Percentiles rank a stretch among this genome's conserved stretches.
Evolutionary conservation across 2,113 vertebrate species (phyloP).

Genomic region (Micromys minutus): DNA sequence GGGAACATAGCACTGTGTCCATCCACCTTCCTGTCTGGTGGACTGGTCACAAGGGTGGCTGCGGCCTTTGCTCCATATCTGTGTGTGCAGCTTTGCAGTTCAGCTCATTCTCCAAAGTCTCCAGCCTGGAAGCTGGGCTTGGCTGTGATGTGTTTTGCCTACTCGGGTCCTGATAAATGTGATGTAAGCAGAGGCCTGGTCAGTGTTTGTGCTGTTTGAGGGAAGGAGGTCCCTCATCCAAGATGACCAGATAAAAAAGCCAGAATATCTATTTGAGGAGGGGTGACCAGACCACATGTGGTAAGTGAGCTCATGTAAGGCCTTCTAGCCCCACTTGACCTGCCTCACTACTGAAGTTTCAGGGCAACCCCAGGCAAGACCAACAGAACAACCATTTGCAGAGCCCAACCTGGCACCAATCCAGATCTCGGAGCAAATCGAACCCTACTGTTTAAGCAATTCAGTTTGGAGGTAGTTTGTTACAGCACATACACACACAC

Average conservation of each 20-base stretch:
- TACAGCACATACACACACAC: neutral
- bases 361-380: neutral
- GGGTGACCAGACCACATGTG: neutral
- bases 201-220: neutral
- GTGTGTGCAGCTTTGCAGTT: neutral
- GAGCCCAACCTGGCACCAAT: neutral
- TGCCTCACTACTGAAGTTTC: too few relatives aligned
- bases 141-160: neutral
- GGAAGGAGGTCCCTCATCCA: neutral
- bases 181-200: neutral
- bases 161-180: too few relatives aligned
- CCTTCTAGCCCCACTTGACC: neutral
- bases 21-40: neutral
- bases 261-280: neutral
- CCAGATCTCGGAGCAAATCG: neutral
- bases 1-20: neutral
- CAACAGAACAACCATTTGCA: neutral
- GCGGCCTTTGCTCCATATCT: too few relatives aligned
- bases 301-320: too few relatives aligned
- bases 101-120: neutral
- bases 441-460: neutral
- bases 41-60: neutral
- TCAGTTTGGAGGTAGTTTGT: neutral
- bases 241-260: neutral
- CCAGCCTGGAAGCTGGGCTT: rapidly evolving